Evolutionary conservation across 1,140 invertebrate species (phyloP), one percentile per base, ranked within the genome.

Genomic region (Protaetia brevitarsis): DNA sequence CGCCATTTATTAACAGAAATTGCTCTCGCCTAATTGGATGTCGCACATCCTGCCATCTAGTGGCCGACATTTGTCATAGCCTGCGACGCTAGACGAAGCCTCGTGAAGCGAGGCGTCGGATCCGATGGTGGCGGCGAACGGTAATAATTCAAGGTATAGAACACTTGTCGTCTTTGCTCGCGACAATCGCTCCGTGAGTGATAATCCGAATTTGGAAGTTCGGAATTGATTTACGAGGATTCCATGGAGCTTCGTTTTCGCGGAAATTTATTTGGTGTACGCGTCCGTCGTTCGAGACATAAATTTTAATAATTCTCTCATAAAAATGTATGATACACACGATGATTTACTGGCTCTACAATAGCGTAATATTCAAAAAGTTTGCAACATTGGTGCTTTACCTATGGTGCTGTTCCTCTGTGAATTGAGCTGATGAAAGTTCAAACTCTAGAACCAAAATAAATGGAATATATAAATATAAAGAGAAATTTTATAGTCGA

Each of bases 1-100:
- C 65, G 36, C 58, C 65, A 61, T 66, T 66, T 66, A 66, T 66
- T 66, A 66, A 66, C 34, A 60, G 29, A 66, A 61, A 66, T 61
- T 66, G 51, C 65, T 61, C 57, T 28, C 28, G 26, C 58, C 65
- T 66, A 66, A 66, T 66, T 66, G 58, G 65, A 66, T 61, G 65
- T 66, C 58, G 57, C 58, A 59, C 64, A 31, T 59, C 51, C 27
- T 56, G 64, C 57, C 45, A 65, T 34, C 51, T 65, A 31, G 65
- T 58, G 58, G 58, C 51, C 65, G 37, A 58, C 65, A 61, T 66
- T 66, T 31, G 31, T 66, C 65, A 66, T 66, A 23, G 11, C 60
- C 60, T 36, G 2, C 16, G 29, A 13, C 19, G 8, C 29, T 10
- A 7, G 2, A 27, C 6, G 60, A 19, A 23, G n/a, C 60, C 8